A percentile compares a stretch with the other conserved stretches of the same genome.
Evolutionary conservation across 2,797 vertebrate species (phyloP).

Genomic region (Sternotherus odoratus): DNA sequence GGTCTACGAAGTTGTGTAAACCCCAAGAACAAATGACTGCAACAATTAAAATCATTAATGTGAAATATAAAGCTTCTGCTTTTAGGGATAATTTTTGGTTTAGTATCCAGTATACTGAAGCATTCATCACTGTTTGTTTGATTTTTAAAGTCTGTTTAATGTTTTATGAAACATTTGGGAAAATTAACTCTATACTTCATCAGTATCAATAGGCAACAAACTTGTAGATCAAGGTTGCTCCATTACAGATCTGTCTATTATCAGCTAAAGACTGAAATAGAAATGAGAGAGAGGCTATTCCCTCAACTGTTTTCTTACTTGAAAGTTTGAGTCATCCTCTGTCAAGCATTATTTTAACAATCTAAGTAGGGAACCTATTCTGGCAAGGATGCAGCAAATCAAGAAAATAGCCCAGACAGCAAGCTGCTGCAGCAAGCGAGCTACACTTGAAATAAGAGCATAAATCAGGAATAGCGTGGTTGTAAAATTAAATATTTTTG

Average conservation of each 20-base stretch:
- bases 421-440: background rate
- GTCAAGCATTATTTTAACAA: background rate
- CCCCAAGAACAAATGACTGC: background rate
- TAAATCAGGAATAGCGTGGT: background rate
- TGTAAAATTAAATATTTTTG: background rate
- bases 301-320: background rate
- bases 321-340: background rate
- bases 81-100: background rate
- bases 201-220: background rate
- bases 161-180: background rate
- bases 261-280: background rate
- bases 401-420: background rate
- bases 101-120: background rate
- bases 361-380: background rate
- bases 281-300: background rate
- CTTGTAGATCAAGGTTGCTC: background rate
- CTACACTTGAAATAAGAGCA: background rate
- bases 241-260: background rate
- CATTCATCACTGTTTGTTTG: accelerated
- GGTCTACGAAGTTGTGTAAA: background rate
- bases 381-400: background rate
- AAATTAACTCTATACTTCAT: background rate
- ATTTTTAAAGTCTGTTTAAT: background rate
- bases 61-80: background rate
- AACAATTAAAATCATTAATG: background rate